phyloP scores from a whole-genome alignment of 2,113 vertebrate genomes.

The Verasper variegatus region DNA sequence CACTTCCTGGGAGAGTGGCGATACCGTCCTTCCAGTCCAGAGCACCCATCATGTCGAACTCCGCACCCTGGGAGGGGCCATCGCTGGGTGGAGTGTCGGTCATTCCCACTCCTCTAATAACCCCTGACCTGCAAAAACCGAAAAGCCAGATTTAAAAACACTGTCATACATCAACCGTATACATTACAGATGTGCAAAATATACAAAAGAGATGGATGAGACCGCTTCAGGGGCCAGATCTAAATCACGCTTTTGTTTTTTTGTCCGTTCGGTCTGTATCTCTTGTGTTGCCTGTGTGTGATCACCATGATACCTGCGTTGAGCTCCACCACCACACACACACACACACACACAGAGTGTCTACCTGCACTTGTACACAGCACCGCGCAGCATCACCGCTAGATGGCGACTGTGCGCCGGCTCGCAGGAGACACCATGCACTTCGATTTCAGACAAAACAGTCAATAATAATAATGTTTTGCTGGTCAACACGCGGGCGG shows the following conservation, averaged over 20 bases:
- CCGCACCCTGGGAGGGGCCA: constrained; percentile 83
- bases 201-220: neutral
- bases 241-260: neutral
- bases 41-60: constrained; percentile 96
- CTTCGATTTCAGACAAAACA: constrained; percentile 81
- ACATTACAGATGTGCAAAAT: neutral
- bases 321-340: neutral
- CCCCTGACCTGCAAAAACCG: constrained; percentile 49
- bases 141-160: neutral
- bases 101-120: constrained; percentile 75
- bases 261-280: neutral
- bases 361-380: constrained; percentile 68
- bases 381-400: constrained; percentile 63
- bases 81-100: constrained; percentile 82
- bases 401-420: constrained; percentile 74
- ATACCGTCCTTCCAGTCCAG: constrained; percentile 99
- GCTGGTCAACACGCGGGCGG: constrained; percentile 40
- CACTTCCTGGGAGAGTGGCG: constrained; percentile 95
- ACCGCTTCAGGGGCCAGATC: neutral
- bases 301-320: constrained; percentile 4
- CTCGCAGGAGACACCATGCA: constrained; percentile 79
- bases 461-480: constrained; percentile 82
- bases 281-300: neutral
- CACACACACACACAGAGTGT: constrained; percentile 3
- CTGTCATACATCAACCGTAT: neutral